phyloP scores from a whole-genome alignment of 2,797 vertebrate genomes.

The Chaunax sp. region DNA sequence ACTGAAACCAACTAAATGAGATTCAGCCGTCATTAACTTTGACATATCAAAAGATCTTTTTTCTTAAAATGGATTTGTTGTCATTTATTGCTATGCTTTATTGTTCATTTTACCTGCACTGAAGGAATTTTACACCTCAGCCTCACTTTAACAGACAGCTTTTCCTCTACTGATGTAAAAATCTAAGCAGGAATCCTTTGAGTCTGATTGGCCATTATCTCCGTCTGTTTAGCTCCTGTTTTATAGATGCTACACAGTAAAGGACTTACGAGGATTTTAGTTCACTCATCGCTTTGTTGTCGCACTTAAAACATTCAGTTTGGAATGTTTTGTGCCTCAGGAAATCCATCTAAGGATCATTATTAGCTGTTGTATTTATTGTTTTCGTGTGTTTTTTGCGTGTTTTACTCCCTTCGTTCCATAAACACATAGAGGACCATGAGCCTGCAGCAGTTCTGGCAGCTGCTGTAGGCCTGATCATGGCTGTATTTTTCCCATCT shows the following conservation, averaged over 20 bases:
- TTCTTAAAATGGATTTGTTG: no score
- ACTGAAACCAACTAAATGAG: no score
- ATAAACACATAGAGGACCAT: neutral
- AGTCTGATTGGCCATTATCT: conserved; percentile 45
- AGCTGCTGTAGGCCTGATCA: conserved; percentile 38
- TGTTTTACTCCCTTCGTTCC: neutral
- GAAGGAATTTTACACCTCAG: conserved; percentile 2
- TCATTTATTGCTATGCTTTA: no score
- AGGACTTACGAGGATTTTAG: conserved; percentile 76
- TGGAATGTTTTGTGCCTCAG: conserved; percentile 48
- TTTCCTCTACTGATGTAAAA: neutral
- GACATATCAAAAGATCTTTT: no score
- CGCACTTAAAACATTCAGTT: conserved; percentile 67
- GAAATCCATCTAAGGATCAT: conserved; percentile 40
- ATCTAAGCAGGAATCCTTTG: conserved; percentile 3
- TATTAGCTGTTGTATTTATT: conserved; percentile 45
- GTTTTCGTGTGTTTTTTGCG: neutral
- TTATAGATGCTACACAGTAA: conserved; percentile 74
- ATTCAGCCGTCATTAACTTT: no score
- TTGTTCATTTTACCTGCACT: no score
- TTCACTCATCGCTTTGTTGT: conserved; percentile 58
- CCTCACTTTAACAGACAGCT: neutral
- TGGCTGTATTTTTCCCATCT: conserved; percentile 48
- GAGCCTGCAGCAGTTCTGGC: neutral
- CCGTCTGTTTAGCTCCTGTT: conserved; percentile 62